Evolutionary conservation across 1,140 invertebrate species (phyloP).

Genomic region (Choristoneura fumiferana): DNA sequence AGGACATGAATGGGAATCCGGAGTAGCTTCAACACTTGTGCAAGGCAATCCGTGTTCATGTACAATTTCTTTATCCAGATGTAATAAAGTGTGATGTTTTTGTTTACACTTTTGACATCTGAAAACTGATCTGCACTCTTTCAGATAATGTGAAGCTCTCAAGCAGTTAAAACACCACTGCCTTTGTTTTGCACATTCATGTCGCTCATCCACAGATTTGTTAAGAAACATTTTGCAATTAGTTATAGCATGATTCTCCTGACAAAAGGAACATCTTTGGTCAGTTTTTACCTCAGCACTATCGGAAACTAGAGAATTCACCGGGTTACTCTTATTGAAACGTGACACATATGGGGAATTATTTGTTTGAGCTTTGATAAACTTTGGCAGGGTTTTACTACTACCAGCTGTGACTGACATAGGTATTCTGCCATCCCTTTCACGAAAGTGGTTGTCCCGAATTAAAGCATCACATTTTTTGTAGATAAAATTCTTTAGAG

Average conservation of each 20-base stretch:
- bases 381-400: background rate
- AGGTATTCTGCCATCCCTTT: background rate
- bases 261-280: background rate
- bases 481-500: slow-evolving; percentile 21
- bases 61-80: too few relatives aligned
- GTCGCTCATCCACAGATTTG: too few relatives aligned
- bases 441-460: background rate
- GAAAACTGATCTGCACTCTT: too few relatives aligned
- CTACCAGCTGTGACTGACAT: background rate
- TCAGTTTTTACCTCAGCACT: background rate
- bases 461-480: background rate
- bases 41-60: too few relatives aligned
- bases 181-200: too few relatives aligned
- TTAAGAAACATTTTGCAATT: too few relatives aligned
- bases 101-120: too few relatives aligned
- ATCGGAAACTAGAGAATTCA: background rate
- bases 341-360: background rate
- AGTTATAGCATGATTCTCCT: slow-evolving; percentile 16
- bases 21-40: too few relatives aligned
- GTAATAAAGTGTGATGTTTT: too few relatives aligned
- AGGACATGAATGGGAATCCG: too few relatives aligned
- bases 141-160: too few relatives aligned
- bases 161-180: too few relatives aligned
- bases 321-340: background rate
- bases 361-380: background rate